Evolutionary conservation across 2,113 vertebrate genomes (phyloP).

Genomic region (Nothoprocta perdicaria): DNA sequence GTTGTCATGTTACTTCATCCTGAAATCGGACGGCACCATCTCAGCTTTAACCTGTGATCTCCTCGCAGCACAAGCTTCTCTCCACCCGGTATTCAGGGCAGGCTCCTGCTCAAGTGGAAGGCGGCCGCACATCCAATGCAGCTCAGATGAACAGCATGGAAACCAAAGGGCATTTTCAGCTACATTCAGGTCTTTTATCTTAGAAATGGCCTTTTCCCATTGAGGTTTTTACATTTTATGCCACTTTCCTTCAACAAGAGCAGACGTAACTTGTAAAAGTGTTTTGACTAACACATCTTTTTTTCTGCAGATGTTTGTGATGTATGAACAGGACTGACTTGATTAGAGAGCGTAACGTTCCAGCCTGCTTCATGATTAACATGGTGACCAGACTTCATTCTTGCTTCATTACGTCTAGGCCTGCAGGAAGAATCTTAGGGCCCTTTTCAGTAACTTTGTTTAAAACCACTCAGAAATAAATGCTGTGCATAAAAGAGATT

Average conservation of each 20-base stretch:
- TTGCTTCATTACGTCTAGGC: background rate
- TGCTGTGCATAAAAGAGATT: background rate
- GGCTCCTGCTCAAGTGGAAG: background rate
- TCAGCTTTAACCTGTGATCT: background rate
- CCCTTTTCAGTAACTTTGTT: background rate
- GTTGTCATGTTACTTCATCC: background rate
- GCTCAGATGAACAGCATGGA: background rate
- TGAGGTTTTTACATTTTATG: background rate
- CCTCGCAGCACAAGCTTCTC: background rate
- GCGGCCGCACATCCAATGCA: background rate
- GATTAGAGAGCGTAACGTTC: background rate
- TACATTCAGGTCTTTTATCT: background rate
- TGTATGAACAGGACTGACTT: background rate
- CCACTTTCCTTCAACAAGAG: background rate
- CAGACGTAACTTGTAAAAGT: background rate
- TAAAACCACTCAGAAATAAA: background rate
- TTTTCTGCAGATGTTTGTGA: background rate
- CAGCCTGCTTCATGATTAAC: background rate
- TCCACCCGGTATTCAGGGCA: background rate
- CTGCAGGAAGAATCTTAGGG: background rate
- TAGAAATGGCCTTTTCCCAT: background rate
- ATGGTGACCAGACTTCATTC: background rate
- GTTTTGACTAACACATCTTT: background rate
- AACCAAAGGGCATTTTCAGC: background rate
- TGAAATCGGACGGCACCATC: slow-evolving; percentile 9